phyloP scores from a whole-genome alignment of 2,797 vertebrate species.

The Acomys russatus region DNA sequence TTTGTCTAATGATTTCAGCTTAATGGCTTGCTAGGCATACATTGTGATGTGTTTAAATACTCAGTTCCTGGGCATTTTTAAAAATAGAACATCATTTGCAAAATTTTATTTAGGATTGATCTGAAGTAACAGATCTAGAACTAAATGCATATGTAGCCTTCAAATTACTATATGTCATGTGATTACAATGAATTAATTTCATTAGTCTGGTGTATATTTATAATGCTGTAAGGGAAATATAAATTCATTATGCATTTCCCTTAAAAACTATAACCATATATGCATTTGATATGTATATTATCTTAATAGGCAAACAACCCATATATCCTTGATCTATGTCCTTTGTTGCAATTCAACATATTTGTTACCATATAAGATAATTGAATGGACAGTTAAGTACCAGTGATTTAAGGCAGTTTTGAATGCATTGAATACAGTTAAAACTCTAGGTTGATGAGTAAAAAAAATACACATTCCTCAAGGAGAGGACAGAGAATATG shows the following conservation, averaged over 20 bases:
- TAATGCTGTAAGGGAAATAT: neutral
- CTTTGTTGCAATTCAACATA: conserved; percentile 1
- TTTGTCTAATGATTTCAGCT: neutral
- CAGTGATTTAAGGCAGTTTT: conserved; percentile 58
- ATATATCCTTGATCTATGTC: conserved; percentile 29
- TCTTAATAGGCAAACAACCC: neutral
- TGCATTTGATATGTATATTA: neutral
- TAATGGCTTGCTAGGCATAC: neutral
- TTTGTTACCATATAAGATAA: conserved; percentile 44
- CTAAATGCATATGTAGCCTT: neutral
- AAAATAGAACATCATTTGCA: neutral
- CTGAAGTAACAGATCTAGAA: neutral
- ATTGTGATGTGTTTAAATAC: neutral
- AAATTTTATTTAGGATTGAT: neutral
- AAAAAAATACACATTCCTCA: conserved; percentile 66
- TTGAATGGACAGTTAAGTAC: conserved; percentile 51
- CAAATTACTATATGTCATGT: neutral
- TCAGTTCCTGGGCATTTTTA: neutral
- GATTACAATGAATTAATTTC: neutral
- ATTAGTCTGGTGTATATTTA: neutral
- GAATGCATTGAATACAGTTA: neutral
- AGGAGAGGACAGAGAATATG: conserved; percentile 70
- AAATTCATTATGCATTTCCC: neutral
- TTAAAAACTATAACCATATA: neutral
- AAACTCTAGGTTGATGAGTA: conserved; percentile 27